A percentile compares a stretch with the other conserved stretches of the same genome.
These are phyloP conservation scores for Enhydra lutris DNA, from an alignment of 2,113 vertebrate genomes.

Conservation along the genomic window DNA sequence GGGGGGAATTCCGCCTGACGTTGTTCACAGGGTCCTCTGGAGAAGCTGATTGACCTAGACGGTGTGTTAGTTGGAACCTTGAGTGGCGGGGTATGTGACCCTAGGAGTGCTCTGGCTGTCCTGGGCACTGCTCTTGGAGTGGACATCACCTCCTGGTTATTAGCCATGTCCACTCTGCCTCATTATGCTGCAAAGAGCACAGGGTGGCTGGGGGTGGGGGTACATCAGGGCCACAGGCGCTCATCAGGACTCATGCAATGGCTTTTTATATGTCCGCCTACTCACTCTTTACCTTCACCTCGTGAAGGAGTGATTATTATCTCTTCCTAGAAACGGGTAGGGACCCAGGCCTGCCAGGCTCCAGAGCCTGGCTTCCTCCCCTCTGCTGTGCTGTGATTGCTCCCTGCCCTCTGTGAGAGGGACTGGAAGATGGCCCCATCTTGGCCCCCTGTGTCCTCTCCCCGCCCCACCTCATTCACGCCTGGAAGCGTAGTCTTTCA, in stretches of 20 bases:
- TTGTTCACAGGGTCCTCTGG: background rate
- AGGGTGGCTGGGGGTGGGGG: background rate
- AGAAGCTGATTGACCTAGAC: background rate
- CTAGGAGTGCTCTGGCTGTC: background rate
- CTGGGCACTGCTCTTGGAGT: background rate
- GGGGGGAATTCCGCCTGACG: background rate
- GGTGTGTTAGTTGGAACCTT: background rate
- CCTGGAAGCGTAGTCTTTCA: background rate
- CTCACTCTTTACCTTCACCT: background rate
- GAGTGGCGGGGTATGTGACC: background rate
- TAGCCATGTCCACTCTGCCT: background rate
- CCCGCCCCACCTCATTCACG: background rate
- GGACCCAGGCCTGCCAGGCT: background rate
- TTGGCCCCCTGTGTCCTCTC: background rate
- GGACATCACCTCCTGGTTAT: background rate
- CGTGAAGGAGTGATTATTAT: background rate
- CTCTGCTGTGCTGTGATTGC: background rate
- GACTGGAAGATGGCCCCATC: background rate
- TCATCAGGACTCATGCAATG: background rate
- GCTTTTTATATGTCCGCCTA: background rate
- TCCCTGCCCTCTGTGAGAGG: background rate
- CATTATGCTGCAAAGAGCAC: background rate
- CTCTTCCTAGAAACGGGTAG: background rate
- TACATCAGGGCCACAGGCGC: background rate
- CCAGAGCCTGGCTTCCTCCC: background rate